Base-by-base conservation (phyloP, 2,888 invertebrate species). In the Neoitamus cyanurus region DNA sequence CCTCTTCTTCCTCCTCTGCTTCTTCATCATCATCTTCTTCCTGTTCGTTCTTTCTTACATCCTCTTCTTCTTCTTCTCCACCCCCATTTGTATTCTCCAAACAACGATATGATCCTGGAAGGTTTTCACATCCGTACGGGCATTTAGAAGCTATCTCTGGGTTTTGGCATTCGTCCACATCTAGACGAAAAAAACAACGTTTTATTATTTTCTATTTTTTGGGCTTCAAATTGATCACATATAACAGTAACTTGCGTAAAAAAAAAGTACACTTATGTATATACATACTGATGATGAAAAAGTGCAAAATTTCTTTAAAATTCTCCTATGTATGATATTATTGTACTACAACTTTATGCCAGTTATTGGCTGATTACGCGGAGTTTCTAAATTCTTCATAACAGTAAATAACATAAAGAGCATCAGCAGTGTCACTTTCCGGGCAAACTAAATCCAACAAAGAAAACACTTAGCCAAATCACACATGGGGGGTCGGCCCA, bases 141-240 rank as follows among this genome's bases (percentile, higher is more conserved):
- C 94, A 92, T 86, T 89, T 86, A 48, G 88, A 86, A 2, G 88
- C 87, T n/a, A 92, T 86, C 80, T 91, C 89, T 0, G 90, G 88
- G 73, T 88, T 90, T 37, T 93, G 92, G 88, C 95, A 95, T 89
- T 95, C 95, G 88, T 95, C 93, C 34, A 95, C 92, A 90, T 94
- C 94, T 94, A 88, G 0, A 86, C 84, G 37, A n/a, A 83, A n/a
- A n/a, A n/a, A n/a, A n/a, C n/a, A n/a, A n/a, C n/a, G n/a, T n/a
- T n/a, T n/a, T n/a, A n/a, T n/a, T n/a, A n/a, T n/a, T n/a, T n/a
- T n/a, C n/a, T n/a, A 1, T n/a, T 42, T n/a, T 5, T 42, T 0
- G 1, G n/a, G n/a, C n/a, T 5, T 42, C 1, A 3, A 42, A 42
- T 42, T n/a, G n/a, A 15, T 15, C 5, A 4, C 0, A 42, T n/a